phyloP scores from a whole-genome alignment of 2,113 vertebrate species.

The Hucho hucho region DNA sequence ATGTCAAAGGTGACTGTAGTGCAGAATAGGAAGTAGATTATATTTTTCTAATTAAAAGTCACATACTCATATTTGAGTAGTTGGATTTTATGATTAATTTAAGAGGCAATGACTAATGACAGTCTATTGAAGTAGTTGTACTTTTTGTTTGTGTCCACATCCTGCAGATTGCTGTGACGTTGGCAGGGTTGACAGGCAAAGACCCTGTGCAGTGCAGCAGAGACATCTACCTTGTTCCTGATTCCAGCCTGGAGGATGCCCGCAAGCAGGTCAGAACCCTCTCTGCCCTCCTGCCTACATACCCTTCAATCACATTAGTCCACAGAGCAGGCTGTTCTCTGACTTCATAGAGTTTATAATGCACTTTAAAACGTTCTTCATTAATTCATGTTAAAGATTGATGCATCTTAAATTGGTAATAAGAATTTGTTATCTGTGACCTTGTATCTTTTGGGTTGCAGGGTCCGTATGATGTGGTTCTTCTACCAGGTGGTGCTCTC shows the following conservation, averaged over 20 bases:
- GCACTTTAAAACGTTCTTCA: too few species aligned
- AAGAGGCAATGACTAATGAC: too few species aligned
- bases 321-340: too few species aligned
- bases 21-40: not conserved
- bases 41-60: constrained; percentile 12
- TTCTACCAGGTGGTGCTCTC: constrained; percentile 90
- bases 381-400: too few species aligned
- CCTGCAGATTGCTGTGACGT: constrained; percentile 86
- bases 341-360: too few species aligned
- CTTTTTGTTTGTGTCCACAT: not conserved
- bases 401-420: not conserved
- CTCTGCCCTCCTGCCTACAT: not conserved
- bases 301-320: not conserved
- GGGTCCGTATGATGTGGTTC: constrained; percentile 93
- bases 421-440: not conserved
- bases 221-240: constrained; percentile 90
- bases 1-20: constrained; percentile 57
- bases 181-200: constrained; percentile 88
- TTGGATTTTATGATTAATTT: not conserved
- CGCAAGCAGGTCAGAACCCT: constrained; percentile 78
- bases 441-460: constrained; percentile 48
- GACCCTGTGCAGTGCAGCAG: constrained; percentile 94
- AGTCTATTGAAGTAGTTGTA: too few species aligned
- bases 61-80: not conserved
- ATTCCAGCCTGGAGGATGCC: constrained; percentile 90